phyloP scores from a whole-genome alignment of 2,888 invertebrate species.

The Tetramorium bicarinatum region DNA sequence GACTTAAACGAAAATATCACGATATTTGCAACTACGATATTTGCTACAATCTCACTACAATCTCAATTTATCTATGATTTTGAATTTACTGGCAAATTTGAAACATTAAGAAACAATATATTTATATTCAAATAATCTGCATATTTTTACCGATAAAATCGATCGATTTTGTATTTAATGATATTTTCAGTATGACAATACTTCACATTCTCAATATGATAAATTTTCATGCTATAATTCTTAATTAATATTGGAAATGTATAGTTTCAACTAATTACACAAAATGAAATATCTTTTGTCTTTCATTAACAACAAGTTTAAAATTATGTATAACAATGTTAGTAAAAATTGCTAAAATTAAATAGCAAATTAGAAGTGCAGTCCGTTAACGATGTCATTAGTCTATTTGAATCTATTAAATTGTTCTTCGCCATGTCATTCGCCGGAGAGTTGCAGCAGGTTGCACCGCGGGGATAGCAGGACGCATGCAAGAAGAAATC shows the following conservation, averaged over 20 bases:
- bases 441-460: constrained; percentile 1
- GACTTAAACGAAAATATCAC: constrained; percentile 4
- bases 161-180: background rate
- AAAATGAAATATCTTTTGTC: background rate
- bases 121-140: background rate
- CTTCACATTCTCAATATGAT: background rate
- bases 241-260: background rate
- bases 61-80: background rate
- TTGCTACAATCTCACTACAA: too few species aligned
- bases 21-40: background rate
- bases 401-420: constrained; percentile 10
- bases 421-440: background rate
- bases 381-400: background rate
- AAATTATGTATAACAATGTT: background rate
- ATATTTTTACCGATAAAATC: background rate
- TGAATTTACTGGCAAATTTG: background rate
- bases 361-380: background rate
- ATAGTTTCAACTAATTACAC: background rate
- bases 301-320: background rate
- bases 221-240: background rate
- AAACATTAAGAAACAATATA: background rate
- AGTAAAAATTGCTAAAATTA: background rate
- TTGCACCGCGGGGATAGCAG: background rate
- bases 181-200: background rate
- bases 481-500: constrained; percentile 33